Evolutionary conservation across 2,888 invertebrate species (phyloP).

Genomic region (Parnassius glacialis): DNA sequence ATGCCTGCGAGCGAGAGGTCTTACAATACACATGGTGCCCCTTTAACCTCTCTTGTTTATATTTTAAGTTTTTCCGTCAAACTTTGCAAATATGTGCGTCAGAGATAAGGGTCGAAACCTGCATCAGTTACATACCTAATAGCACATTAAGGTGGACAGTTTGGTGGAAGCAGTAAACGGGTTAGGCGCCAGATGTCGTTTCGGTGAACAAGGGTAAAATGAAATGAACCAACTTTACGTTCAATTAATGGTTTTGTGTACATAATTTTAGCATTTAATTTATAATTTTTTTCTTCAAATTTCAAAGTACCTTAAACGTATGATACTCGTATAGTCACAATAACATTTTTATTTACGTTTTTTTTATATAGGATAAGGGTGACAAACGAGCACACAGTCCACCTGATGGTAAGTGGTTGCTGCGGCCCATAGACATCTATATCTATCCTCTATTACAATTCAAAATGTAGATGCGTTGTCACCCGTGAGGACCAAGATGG

Average conservation of each 20-base stretch:
- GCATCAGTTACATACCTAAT: constrained; percentile 60
- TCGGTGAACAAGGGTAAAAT: constrained; percentile 41
- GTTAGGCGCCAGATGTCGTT: constrained; percentile 43
- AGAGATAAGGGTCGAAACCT: constrained; percentile 71
- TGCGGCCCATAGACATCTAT: no score
- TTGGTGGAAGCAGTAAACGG: constrained; percentile 40
- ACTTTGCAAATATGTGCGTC: constrained; percentile 64
- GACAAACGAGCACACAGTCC: no score
- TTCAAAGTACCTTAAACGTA: no score
- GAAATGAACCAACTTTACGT: constrained; percentile 41
- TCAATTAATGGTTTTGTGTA: constrained; percentile 36
- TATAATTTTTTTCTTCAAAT: no score
- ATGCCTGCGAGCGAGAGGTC: constrained; percentile 32
- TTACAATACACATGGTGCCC: constrained; percentile 48
- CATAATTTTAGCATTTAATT: no score
- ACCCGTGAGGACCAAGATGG: no score
- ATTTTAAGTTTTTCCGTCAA: constrained; percentile 57
- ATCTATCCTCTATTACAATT: no score
- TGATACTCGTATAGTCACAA: no score
- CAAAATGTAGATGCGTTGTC: no score
- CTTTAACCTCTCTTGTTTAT: constrained; percentile 41
- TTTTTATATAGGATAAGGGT: no score
- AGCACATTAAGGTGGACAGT: constrained; percentile 66
- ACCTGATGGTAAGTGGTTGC: no score
- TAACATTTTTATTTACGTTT: no score